A percentile compares a stretch with the other conserved stretches of the same genome.
Conservation (phyloP, 1,140 invertebrate genomes). For the Helicoverpa zea region DNA sequence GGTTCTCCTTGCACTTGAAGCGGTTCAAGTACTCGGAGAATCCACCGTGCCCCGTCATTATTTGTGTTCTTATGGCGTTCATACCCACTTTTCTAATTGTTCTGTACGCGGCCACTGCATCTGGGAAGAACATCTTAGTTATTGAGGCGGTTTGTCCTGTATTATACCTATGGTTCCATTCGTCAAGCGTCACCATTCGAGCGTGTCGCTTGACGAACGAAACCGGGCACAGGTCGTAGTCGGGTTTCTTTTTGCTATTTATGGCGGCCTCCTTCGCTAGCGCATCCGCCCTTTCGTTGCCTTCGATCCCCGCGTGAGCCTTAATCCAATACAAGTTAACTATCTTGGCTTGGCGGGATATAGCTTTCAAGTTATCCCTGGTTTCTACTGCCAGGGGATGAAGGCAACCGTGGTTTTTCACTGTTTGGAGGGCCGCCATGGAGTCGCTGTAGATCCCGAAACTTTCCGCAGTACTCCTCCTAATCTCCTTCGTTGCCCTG, state of each 20-base stretch:
- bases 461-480: background rate
- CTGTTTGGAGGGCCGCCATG: constrained; percentile 49
- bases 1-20: constrained; percentile 1
- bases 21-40: constrained; percentile 19
- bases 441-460: constrained; percentile 55
- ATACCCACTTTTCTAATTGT: background rate
- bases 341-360: constrained; percentile 15
- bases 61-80: background rate
- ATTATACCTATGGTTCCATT: constrained; percentile 43
- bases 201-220: constrained; percentile 11
- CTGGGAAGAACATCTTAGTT: constrained; percentile 31
- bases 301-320: constrained; percentile 31
- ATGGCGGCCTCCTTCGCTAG: constrained; percentile 44
- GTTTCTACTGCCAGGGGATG: constrained; percentile 50
- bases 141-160: background rate
- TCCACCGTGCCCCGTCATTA: constrained; percentile 22
- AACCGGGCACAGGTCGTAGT: constrained; percentile 20
- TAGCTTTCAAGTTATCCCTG: background rate
- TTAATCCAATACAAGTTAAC: constrained; percentile 49
- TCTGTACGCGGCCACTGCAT: constrained; percentile 6
- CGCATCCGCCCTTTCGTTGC: constrained; percentile 37
- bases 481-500: background rate
- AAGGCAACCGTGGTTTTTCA: constrained; percentile 19
- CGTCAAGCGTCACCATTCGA: constrained; percentile 12
- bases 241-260: constrained; percentile 30